phyloP scores from a whole-genome alignment of 2,113 vertebrate species.

The Elaphurus davidianus region DNA sequence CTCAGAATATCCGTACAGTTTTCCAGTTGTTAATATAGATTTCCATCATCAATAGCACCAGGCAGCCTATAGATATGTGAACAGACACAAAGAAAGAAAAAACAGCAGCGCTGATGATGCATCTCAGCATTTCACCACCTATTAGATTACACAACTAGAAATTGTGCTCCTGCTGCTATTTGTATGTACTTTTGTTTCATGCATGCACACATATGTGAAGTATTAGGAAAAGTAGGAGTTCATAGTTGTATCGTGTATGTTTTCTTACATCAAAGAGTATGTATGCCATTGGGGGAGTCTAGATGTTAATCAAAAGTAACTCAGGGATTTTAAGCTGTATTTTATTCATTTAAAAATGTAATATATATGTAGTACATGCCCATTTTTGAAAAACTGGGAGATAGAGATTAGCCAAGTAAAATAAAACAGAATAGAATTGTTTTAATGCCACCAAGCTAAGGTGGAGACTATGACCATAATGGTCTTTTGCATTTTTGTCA shows the following conservation, averaged over 20 bases:
- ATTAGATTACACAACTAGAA: neutral
- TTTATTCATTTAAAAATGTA: neutral
- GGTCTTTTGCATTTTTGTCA: neutral
- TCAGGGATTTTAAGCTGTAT: neutral
- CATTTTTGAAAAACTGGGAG: neutral
- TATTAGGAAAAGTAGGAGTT: neutral
- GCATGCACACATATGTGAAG: neutral
- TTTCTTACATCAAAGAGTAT: neutral
- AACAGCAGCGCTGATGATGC: neutral
- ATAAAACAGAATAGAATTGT: neutral
- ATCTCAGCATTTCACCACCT: neutral
- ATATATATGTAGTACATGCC: neutral
- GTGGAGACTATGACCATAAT: no score
- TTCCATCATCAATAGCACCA: neutral
- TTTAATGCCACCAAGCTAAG: neutral
- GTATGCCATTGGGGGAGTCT: neutral
- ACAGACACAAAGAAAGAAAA: neutral
- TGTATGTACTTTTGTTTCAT: neutral
- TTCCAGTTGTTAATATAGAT: neutral
- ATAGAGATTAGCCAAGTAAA: neutral
- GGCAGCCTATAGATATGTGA: neutral
- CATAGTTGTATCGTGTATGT: neutral
- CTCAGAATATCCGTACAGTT: neutral
- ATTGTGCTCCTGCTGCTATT: neutral
- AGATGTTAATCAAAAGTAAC: neutral